Evolutionary conservation across 1,140 invertebrate species (phyloP).

Genomic region (Drosophila willistoni): DNA sequence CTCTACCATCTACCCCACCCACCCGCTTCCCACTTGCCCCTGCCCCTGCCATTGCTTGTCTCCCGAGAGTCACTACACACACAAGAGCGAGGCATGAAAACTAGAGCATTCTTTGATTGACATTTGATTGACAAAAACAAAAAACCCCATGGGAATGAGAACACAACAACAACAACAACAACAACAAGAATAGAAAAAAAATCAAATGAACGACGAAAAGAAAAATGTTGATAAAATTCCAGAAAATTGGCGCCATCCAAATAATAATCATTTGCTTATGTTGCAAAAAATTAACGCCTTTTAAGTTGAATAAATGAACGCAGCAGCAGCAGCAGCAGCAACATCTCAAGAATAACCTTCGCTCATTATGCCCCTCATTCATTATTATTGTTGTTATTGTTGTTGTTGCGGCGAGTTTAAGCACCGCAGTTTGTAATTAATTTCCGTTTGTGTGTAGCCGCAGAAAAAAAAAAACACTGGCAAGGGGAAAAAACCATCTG

Average conservation of each 20-base stretch:
- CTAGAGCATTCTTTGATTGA: slow-evolving; percentile 77
- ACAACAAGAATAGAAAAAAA: background rate
- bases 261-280: slow-evolving; percentile 56
- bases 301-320: slow-evolving; percentile 58
- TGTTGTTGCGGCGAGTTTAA: slow-evolving; percentile 56
- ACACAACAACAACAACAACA: background rate
- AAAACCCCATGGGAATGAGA: slow-evolving; percentile 45
- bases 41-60: too few species aligned
- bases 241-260: slow-evolving; percentile 62
- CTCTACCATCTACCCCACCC: background rate
- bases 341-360: slow-evolving; percentile 55
- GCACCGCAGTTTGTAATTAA: slow-evolving; percentile 79
- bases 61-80: background rate
- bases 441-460: slow-evolving; percentile 78
- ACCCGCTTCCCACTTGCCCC: background rate
- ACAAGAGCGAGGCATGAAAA: slow-evolving; percentile 41
- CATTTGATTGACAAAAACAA: slow-evolving; percentile 74
- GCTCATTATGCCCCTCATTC: slow-evolving; percentile 74
- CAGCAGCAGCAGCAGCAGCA: slow-evolving; percentile 33
- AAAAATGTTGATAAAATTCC: slow-evolving; percentile 69
- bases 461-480: slow-evolving; percentile 62
- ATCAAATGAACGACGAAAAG: slow-evolving; percentile 12
- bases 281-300: slow-evolving; percentile 68
- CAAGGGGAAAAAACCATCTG: slow-evolving; percentile 67
- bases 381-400: slow-evolving; percentile 56